A percentile compares a stretch with the other conserved stretches of the same genome.
These are phyloP conservation scores for Acanthopleura granulata DNA, from an alignment of 2,888 invertebrate genomes.

Conservation along the genomic window DNA sequence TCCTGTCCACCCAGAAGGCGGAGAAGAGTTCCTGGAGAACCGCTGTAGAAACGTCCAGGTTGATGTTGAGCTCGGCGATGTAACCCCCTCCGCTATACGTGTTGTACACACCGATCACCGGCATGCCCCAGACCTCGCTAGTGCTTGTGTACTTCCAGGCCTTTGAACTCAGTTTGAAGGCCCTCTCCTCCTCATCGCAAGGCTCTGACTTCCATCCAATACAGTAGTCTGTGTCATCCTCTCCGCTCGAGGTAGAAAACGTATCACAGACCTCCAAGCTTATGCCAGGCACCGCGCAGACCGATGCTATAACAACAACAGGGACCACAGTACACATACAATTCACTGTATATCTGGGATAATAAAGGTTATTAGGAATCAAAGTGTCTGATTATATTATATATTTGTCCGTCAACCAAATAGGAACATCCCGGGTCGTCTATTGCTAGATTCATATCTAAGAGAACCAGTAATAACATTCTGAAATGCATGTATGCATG, in stretches of 20 bases:
- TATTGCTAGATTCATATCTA: too few relatives aligned
- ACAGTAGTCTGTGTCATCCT: background rate
- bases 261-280: too few relatives aligned
- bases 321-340: too few relatives aligned
- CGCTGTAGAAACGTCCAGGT: background rate
- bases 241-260: background rate
- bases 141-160: background rate
- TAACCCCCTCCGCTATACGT: conserved; percentile 3
- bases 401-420: too few relatives aligned
- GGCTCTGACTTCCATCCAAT: background rate
- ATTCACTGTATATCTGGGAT: too few relatives aligned
- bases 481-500: too few relatives aligned
- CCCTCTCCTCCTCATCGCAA: background rate
- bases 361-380: too few relatives aligned
- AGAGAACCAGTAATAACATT: too few relatives aligned
- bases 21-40: background rate
- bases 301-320: too few relatives aligned
- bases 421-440: too few relatives aligned
- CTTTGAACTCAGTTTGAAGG: background rate
- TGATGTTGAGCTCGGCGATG: background rate
- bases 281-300: too few relatives aligned
- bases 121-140: background rate
- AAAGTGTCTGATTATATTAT: too few relatives aligned
- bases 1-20: background rate
- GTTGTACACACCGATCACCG: background rate